Base-by-base conservation (phyloP, 1,140 invertebrate species). In the Drosophila tropicalis region DNA sequence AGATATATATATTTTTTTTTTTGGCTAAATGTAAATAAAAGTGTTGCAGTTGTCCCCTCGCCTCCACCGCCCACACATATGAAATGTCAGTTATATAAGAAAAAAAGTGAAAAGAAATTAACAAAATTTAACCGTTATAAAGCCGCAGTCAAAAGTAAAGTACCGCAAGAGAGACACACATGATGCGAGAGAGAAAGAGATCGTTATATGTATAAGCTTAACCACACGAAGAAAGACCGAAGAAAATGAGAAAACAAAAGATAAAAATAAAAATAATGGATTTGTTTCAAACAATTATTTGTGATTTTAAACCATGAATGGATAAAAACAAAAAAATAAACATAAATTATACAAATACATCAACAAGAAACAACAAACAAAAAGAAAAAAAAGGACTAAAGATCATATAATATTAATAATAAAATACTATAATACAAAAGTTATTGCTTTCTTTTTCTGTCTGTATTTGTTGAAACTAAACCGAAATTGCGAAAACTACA, bases 261-360 rank as follows among this genome's bases (percentile, higher is more conserved):
- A 29, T 5, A 29, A 29, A 29, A 29, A 29, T 29, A 55, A 55
- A 13, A 39, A 39, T 39, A 58, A 58, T 34, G 56, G 56, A 86
- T 86, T 87, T 86, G 83, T 86, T 86, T 86, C 83, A 86, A 86
- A 86, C 83, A 87, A 86, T 86, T 82, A 86, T 86, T 86, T 86
- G 83, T 87, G 83, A 86, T 86, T 86, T 87, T 77, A 79, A 87
- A 76, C 73, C 83, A 86, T 86, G 83, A 86, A 86, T 87, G 87
- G 82, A 86, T 86, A 79, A 65, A 36, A 55, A 32, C 29, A 29
- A 29, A 29, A 29, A 29, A 13, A 70, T 75, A 72, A 67, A 63
- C 63, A 39, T 55, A 67, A 72, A 62, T 57, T 78, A 81, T 61
- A 62, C 79, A 75, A 81, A 81, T 47, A 47, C 44, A 19, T 51